Evolutionary conservation across 2,113 vertebrate genomes (phyloP).

Genomic region (Engystomops pustulosus): DNA sequence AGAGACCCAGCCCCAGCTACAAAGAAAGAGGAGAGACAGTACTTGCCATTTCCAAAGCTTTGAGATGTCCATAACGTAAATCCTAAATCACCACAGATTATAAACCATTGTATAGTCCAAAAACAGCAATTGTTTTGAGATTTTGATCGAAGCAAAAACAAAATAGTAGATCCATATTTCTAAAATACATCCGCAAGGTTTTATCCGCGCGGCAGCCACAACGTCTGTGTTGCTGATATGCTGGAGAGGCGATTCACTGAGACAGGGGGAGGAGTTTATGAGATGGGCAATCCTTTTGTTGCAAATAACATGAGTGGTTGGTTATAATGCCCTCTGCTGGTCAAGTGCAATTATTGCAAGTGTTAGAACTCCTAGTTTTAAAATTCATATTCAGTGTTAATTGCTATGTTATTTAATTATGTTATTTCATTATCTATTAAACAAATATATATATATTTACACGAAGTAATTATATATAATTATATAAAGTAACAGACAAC

Average conservation of each 20-base stretch:
- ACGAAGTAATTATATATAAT: too few relatives aligned
- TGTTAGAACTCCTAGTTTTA: too few relatives aligned
- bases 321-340: slow-evolving; percentile 68
- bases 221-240: slow-evolving; percentile 12
- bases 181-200: slow-evolving; percentile 2
- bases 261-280: slow-evolving; percentile 64
- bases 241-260: slow-evolving; percentile 66
- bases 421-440: too few relatives aligned
- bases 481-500: too few relatives aligned
- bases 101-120: slow-evolving; percentile 37
- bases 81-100: slow-evolving; percentile 47
- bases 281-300: slow-evolving; percentile 64
- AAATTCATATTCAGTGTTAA: too few relatives aligned
- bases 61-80: slow-evolving; percentile 72
- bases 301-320: slow-evolving; percentile 71
- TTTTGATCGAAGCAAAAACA: slow-evolving; percentile 45
- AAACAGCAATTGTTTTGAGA: background rate
- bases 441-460: too few relatives aligned
- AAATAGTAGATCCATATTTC: slow-evolving; percentile 28
- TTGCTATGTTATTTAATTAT: too few relatives aligned
- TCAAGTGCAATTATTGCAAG: slow-evolving; percentile 52
- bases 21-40: slow-evolving; percentile 76
- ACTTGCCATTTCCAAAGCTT: slow-evolving; percentile 82
- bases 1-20: slow-evolving; percentile 75
- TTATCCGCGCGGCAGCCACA: slow-evolving; percentile 16